These are phyloP conservation scores for Pocillopora damicornis DNA, from an alignment of 64 coral and sea anemone species.

Conservation along the genomic window DNA sequence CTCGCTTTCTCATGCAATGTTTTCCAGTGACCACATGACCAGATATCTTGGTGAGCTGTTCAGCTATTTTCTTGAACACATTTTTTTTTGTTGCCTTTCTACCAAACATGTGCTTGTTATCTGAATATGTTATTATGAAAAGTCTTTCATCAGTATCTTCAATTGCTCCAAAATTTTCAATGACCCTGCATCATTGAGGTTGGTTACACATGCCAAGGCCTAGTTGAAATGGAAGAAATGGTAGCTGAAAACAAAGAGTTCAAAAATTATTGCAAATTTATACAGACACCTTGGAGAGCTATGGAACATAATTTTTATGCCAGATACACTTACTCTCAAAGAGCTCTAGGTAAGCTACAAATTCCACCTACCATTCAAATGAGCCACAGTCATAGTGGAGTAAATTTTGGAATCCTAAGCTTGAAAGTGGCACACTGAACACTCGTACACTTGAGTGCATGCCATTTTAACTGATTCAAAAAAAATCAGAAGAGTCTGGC, in stretches of 20 bases:
- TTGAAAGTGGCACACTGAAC: not conserved
- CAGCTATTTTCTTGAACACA: conserved; percentile 41
- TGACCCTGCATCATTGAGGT: no score
- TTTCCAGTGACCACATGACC: not conserved
- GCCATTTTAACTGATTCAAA: not conserved
- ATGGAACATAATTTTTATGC: not conserved
- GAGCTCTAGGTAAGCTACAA: not conserved
- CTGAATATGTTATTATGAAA: not conserved
- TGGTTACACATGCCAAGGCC: no score
- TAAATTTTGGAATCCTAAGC: not conserved
- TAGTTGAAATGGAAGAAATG: no score
- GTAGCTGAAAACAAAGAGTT: no score
- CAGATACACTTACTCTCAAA: not conserved
- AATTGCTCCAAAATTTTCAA: not conserved
- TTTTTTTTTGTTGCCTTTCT: conserved; percentile 8
- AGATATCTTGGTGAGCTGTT: conserved; percentile 2
- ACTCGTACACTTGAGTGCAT: not conserved
- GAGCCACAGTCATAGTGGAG: not conserved
- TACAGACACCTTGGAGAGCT: no score
- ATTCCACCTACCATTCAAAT: not conserved
- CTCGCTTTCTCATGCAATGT: conserved; percentile 40
- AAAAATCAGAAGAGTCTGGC: not conserved
- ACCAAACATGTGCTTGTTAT: not conserved
- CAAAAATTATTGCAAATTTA: no score
- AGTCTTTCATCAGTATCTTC: conserved; percentile 9